phyloP scores from a whole-genome alignment of 2,888 invertebrate species.

The Leptothorax acervorum region DNA sequence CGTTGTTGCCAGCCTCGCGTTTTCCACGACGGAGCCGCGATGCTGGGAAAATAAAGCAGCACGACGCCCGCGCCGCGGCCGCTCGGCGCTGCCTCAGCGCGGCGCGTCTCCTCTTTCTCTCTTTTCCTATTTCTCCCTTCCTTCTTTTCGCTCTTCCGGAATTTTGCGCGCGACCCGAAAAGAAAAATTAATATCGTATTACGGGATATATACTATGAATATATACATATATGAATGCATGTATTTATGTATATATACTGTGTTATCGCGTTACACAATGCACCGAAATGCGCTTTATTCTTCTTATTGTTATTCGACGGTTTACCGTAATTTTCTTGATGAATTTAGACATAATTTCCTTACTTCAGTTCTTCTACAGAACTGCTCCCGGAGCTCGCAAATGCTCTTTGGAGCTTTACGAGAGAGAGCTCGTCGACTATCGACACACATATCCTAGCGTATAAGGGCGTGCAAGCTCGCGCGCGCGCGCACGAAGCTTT shows the following conservation, averaged over 20 bases:
- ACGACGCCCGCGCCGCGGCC: background rate
- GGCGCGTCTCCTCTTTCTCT: background rate
- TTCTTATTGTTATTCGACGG: background rate
- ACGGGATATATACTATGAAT: background rate
- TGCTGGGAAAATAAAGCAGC: slow-evolving; percentile 64
- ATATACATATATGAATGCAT: background rate
- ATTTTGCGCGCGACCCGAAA: slow-evolving; percentile 34
- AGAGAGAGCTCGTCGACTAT: slow-evolving; percentile 68
- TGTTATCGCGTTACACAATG: slow-evolving; percentile 22
- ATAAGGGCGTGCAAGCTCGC: slow-evolving; percentile 39
- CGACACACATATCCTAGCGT: slow-evolving; percentile 64
- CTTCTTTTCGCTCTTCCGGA: slow-evolving; percentile 30
- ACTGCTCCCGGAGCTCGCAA: slow-evolving; percentile 23
- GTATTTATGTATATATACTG: background rate
- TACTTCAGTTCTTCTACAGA: background rate
- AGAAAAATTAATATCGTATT: slow-evolving; percentile 48
- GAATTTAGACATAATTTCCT: background rate
- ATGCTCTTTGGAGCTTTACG: slow-evolving; percentile 54
- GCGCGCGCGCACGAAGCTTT: slow-evolving; percentile 62
- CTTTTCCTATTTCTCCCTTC: slow-evolving; percentile 11
- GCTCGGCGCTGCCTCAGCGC: slow-evolving; percentile 47
- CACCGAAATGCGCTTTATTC: slow-evolving; percentile 3
- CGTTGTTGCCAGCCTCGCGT: slow-evolving; percentile 72
- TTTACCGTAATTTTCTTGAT: background rate
- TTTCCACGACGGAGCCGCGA: slow-evolving; percentile 73